Conservation (phyloP, 2,888 invertebrate species). For the Sphaerophoria rueppellii region DNA sequence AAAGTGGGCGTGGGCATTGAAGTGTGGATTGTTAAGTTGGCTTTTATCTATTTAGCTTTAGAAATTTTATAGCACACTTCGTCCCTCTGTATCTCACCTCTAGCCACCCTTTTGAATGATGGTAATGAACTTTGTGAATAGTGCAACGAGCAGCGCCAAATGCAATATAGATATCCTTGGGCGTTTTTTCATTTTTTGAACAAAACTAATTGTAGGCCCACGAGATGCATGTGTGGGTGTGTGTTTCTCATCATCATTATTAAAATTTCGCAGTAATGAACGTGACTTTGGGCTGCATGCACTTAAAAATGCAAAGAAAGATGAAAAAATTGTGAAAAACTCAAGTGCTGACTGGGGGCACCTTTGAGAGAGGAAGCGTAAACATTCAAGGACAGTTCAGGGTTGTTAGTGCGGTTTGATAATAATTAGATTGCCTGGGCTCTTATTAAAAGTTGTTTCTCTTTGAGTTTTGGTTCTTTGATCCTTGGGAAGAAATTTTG, state of each 20-base stretch:
- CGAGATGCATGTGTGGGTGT: slow-evolving; percentile 42
- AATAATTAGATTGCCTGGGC: slow-evolving; percentile 46
- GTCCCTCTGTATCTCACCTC: background rate
- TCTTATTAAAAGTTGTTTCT: slow-evolving; percentile 5
- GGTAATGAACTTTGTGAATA: slow-evolving; percentile 72
- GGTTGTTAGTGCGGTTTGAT: slow-evolving; percentile 14
- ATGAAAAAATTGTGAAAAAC: background rate
- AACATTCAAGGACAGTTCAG: slow-evolving; percentile 41
- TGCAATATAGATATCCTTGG: slow-evolving; percentile 37
- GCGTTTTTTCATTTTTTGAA: slow-evolving; percentile 17
- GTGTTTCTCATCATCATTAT: slow-evolving; percentile 59
- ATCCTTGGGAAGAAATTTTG: slow-evolving; percentile 10
- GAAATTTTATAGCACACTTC: slow-evolving; percentile 38
- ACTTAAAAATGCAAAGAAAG: background rate
- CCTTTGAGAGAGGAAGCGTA: slow-evolving; percentile 19
- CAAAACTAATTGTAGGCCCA: slow-evolving; percentile 67
- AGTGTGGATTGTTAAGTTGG: slow-evolving; percentile 64
- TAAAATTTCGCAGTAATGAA: slow-evolving; percentile 54
- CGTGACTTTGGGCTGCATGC: slow-evolving; percentile 56
- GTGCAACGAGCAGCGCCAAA: slow-evolving; percentile 29
- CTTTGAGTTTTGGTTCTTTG: background rate
- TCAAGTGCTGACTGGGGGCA: slow-evolving; percentile 4
- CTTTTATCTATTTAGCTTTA: slow-evolving; percentile 67
- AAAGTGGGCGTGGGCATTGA: slow-evolving; percentile 33
- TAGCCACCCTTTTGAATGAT: slow-evolving; percentile 7